A percentile compares a stretch with the other conserved stretches of the same genome.
phyloP scores from a whole-genome alignment of 2,888 invertebrate species.

The Lasioglossum leucozonium region DNA sequence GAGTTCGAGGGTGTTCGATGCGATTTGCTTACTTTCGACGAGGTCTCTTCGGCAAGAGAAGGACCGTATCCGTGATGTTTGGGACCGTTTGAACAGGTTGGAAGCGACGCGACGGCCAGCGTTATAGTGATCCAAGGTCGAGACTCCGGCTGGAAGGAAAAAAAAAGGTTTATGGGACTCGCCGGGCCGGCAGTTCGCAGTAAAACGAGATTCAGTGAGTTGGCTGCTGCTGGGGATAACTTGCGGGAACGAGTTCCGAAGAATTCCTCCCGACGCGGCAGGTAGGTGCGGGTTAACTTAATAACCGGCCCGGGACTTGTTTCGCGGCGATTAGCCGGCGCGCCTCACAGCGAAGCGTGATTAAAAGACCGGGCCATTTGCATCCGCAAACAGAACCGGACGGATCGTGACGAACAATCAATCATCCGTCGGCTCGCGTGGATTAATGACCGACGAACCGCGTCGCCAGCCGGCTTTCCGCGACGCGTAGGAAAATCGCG shows the following conservation, averaged over 20 bases:
- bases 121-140: background rate
- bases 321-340: slow-evolving; percentile 9
- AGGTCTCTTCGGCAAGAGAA: background rate
- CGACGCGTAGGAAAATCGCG: background rate
- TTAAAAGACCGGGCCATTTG: background rate
- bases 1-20: background rate
- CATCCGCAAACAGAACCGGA: slow-evolving; percentile 1
- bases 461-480: background rate
- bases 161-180: background rate
- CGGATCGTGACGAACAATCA: background rate
- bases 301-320: slow-evolving; percentile 1
- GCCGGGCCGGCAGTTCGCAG: background rate
- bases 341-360: background rate
- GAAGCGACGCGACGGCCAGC: background rate
- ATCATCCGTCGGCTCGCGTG: background rate
- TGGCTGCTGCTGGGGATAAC: slow-evolving; percentile 8
- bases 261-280: slow-evolving; percentile 4
- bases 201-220: slow-evolving; percentile 15
- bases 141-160: background rate
- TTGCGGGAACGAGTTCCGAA: background rate
- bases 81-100: background rate
- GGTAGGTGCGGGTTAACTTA: slow-evolving; percentile 8
- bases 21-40: background rate
- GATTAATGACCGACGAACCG: background rate
- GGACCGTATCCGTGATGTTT: background rate